Evolutionary conservation across 1,140 invertebrate species (phyloP).

Genomic region (Ooceraea biroi): DNA sequence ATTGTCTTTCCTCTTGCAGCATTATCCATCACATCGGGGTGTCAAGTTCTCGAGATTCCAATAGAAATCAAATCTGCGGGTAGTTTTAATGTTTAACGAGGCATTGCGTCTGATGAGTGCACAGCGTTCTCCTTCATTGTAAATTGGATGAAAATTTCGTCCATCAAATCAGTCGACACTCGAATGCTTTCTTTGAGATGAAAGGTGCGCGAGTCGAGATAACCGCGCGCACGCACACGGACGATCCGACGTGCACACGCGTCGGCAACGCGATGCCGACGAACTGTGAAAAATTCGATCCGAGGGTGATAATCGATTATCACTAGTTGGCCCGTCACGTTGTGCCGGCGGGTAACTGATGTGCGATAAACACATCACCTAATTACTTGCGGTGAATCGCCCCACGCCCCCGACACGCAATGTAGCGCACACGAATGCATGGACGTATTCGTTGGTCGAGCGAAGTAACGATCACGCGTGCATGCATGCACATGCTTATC

Average conservation of each 20-base stretch:
- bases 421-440: slow-evolving; percentile 60
- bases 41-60: not conserved
- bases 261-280: slow-evolving; percentile 26
- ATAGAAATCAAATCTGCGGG: not conserved
- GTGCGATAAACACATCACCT: slow-evolving; percentile 84
- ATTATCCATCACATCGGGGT: not conserved
- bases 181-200: slow-evolving; percentile 15
- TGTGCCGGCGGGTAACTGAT: slow-evolving; percentile 77
- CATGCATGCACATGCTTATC: slow-evolving; percentile 32
- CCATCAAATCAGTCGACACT: slow-evolving; percentile 15
- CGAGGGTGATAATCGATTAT: slow-evolving; percentile 81
- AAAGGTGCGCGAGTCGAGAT: slow-evolving; percentile 37
- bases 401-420: slow-evolving; percentile 75
- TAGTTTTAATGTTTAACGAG: too few species aligned
- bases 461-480: slow-evolving; percentile 50
- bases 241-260: slow-evolving; percentile 12
- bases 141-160: slow-evolving; percentile 13
- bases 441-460: slow-evolving; percentile 24
- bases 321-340: slow-evolving; percentile 75
- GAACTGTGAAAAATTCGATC: slow-evolving; percentile 80
- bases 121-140: too few species aligned
- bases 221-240: not conserved
- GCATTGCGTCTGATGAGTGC: too few species aligned
- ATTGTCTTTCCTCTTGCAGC: not conserved
- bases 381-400: slow-evolving; percentile 83